Conservation (phyloP, 2,113 vertebrate species). For the Bos indicus region DNA sequence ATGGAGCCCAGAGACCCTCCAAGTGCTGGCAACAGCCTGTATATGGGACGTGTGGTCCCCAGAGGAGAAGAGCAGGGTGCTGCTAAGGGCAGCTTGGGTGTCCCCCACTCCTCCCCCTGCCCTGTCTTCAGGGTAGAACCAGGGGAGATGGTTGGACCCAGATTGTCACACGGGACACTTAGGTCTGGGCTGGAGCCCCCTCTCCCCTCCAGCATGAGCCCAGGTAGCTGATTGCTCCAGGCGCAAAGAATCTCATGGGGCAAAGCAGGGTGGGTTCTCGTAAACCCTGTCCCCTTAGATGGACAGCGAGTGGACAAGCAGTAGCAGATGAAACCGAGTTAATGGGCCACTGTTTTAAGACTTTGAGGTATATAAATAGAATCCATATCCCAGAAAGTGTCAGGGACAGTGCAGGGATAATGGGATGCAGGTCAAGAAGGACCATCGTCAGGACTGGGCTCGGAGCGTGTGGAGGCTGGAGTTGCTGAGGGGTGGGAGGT, state of each 20-base stretch:
- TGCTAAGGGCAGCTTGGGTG: background rate
- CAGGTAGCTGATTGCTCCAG: background rate
- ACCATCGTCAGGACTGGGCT: fast-evolving
- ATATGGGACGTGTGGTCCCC: fast-evolving
- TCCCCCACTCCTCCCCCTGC: fast-evolving
- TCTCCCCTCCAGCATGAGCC: too few species aligned
- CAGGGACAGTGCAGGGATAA: background rate
- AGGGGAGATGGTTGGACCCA: background rate
- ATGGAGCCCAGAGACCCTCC: background rate
- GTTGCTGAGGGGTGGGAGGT: background rate
- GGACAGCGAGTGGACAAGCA: background rate
- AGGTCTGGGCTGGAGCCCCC: background rate
- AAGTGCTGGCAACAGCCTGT: background rate
- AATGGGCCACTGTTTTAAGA: fast-evolving
- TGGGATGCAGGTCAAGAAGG: fast-evolving
- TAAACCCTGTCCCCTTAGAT: background rate
- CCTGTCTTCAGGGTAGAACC: background rate
- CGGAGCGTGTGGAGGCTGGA: fast-evolving
- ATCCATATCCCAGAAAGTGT: fast-evolving
- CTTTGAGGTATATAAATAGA: background rate
- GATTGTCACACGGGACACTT: fast-evolving
- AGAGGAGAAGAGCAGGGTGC: background rate
- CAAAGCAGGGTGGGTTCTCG: background rate
- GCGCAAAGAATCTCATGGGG: background rate
- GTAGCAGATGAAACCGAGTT: fast-evolving